Evolutionary conservation across 2,113 vertebrate genomes (phyloP), one percentile per base, ranked within the genome.

Genomic region (Catharus bicknelli): DNA sequence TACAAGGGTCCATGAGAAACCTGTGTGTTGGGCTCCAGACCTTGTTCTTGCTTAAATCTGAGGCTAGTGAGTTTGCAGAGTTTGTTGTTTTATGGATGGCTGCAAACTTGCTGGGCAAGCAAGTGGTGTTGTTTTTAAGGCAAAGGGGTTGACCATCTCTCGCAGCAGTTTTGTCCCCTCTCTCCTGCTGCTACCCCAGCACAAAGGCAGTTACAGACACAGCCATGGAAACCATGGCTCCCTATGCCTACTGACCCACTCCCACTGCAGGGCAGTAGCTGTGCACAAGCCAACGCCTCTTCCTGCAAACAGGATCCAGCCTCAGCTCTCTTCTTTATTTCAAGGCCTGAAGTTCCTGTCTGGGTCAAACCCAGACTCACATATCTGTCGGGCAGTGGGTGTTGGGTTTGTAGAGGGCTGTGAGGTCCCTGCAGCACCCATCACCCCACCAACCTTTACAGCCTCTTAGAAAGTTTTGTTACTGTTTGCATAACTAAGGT

Each of bases 241-340:
- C 43, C 13, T 3, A 0, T 20, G 45, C 50, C 32, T n/a, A 16
- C 19, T 0, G 0, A 10, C 36, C 16, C 25, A 14, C 29, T 34
- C 17, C 21, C 8, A 0, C 23, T 7, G 29, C 8, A 8, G 34
- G 17, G 14, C 34, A 47, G 22, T 10, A 16, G 9, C 80, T 5
- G 2, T 10, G 10, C 32, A 20, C 42, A 30, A 54, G 14, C 30
- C 2, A 8, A 6, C 5, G 9, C 8, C 26, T 19, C 0, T 3
- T 51, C 88, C 58, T 68, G 53, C 80, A 66, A 4, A 61, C 1
- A 6, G 50, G 25, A 48, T 34, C 14, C 29, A 25, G 19, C 42
- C 20, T 2, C 4, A 2, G 40, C 1, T 0, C 64, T 74, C 55
- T 58, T 92, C 64, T 57, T 5, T 23, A 5, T 80, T 73, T 61